Percentiles rank a stretch among this genome's conserved stretches.
phyloP scores from a whole-genome alignment of 1,140 invertebrate genomes.

The Drosophila erecta region DNA sequence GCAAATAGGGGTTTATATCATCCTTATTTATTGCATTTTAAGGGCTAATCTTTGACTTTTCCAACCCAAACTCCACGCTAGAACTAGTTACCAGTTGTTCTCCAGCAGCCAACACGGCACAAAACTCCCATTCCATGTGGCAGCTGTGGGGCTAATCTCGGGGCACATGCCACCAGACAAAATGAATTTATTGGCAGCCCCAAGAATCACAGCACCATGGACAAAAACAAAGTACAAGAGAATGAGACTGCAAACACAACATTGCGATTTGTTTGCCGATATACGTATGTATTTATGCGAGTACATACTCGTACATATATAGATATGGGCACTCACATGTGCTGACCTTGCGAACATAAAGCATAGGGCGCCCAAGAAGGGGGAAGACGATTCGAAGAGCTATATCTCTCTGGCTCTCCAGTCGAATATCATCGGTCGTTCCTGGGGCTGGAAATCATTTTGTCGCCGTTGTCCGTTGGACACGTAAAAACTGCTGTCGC shows the following conservation, averaged over 20 bases:
- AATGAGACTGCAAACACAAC: constrained; percentile 3
- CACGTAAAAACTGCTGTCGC: constrained; percentile 32
- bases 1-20: background rate
- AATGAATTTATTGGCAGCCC: constrained; percentile 45
- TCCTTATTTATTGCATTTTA: background rate
- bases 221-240: background rate
- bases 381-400: background rate
- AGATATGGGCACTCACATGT: background rate
- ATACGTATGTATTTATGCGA: background rate
- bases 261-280: constrained; percentile 23
- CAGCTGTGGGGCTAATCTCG: constrained; percentile 24
- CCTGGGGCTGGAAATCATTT: constrained; percentile 18
- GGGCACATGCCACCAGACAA: constrained; percentile 33
- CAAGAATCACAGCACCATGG: constrained; percentile 19
- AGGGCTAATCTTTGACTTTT: background rate
- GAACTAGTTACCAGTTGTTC: background rate
- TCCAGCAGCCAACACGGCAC: background rate
- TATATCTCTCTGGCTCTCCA: background rate
- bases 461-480: constrained; percentile 13
- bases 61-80: background rate
- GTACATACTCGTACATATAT: background rate
- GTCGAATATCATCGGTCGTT: constrained; percentile 3
- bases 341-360: constrained; percentile 24
- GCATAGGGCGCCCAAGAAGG: background rate
- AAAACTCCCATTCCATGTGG: background rate